These are phyloP conservation scores for Ctenosaura bakeri DNA, from an alignment of 2,797 vertebrate genomes.

Conservation along the genomic window DNA sequence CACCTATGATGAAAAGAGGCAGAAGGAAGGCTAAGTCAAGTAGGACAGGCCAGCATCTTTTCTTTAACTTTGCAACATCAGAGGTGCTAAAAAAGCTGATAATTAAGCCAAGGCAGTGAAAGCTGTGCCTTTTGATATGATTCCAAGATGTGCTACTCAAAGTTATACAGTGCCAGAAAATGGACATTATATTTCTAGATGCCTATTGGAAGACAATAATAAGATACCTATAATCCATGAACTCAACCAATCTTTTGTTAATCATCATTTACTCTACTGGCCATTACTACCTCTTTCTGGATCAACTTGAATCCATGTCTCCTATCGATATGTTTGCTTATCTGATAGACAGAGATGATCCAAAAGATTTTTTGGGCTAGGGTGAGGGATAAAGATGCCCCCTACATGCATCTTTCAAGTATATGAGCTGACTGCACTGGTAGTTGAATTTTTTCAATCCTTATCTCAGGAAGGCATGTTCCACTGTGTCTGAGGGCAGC, in stretches of 20 bases:
- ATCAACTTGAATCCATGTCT: background rate
- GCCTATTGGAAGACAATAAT: background rate
- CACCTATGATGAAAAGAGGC: background rate
- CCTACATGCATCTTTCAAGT: background rate
- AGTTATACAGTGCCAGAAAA: background rate
- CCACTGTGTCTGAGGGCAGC: background rate
- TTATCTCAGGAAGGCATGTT: background rate
- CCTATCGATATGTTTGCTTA: background rate
- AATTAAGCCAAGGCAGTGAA: background rate
- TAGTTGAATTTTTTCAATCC: background rate
- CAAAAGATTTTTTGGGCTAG: background rate
- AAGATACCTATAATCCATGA: background rate
- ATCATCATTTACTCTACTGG: background rate
- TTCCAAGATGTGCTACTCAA: background rate
- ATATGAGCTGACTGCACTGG: background rate
- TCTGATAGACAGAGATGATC: background rate
- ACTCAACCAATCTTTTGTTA: background rate
- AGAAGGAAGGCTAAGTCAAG: background rate
- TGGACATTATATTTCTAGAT: background rate
- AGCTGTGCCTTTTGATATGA: background rate
- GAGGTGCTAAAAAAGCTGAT: background rate
- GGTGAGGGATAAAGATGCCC: background rate
- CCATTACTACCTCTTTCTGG: background rate
- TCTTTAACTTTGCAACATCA: background rate
- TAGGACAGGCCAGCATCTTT: too few species aligned